Evolutionary conservation across 1,140 invertebrate genomes (phyloP), one percentile per base, ranked within the genome.

Genomic region (Caerostris extrusa): DNA sequence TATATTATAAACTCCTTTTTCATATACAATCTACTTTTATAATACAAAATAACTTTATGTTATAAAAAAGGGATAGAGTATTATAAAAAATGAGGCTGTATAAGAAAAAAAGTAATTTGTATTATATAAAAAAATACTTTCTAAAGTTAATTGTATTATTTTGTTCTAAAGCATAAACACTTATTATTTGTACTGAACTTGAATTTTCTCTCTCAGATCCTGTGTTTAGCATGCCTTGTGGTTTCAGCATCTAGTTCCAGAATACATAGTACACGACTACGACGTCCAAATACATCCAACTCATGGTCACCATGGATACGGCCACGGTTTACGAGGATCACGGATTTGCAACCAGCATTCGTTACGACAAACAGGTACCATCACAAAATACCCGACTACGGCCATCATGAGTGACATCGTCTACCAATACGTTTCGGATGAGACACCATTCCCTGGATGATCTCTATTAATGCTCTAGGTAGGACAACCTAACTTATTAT

Each of bases 331-430:
- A 93, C 17, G 91, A 82, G 1, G 91, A 93, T 5, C 91, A 87
- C 34, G 91, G 91, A 58, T 93, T 93, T 50, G 91, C 91, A 2
- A 93, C 91, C 3, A 93, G 91, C 77, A 58, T 93, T 6, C 60
- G 91, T 17, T 93, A 93, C 14, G 91, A 93, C 91, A 71, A 57
- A n/a, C n/a, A 67, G 91, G 60, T 77, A 93, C 85, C 91, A 93
- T 61, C 61, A 87, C 85, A 93, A 93, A 60, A 77, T 93, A 17
- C 91, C 91, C 0, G 90, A 85, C 5, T 83, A 85, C 6, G 53
- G 58, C 14, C 91, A 93, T 17, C 53, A 61, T 14, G 77, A 93
- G n/a, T 71, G 91, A 93, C 50, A 7, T 55, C 60, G 14, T 93
- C 10, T 93, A 93, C n/a, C 82, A 93, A 14, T 93, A 93, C 61